phyloP scores from a whole-genome alignment of 2,797 vertebrate genomes.

The Chromobotia macracanthus region DNA sequence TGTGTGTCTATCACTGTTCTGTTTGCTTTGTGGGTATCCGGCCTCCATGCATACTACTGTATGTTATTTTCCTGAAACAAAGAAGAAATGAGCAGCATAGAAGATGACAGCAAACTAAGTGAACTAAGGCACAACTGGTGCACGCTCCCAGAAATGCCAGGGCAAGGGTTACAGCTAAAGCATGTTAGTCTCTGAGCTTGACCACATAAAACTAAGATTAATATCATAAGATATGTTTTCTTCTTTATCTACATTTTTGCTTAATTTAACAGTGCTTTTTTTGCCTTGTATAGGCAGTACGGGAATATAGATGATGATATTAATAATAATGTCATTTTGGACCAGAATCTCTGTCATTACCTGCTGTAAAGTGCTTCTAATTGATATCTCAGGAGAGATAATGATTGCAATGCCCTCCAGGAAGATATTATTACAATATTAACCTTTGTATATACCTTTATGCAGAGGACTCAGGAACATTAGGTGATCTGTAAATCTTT shows the following conservation, averaged over 20 bases:
- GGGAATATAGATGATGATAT: slow-evolving; percentile 87
- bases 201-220: slow-evolving; percentile 62
- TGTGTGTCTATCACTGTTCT: slow-evolving; percentile 28
- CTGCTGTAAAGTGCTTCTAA: slow-evolving; percentile 88
- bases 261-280: slow-evolving; percentile 80
- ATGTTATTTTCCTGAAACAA: slow-evolving; percentile 34
- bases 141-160: slow-evolving; percentile 24
- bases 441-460: slow-evolving; percentile 91
- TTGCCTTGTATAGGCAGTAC: slow-evolving; percentile 81
- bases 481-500: slow-evolving; percentile 88
- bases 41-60: slow-evolving; percentile 4
- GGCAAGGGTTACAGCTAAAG: slow-evolving; percentile 22
- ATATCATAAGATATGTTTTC: slow-evolving; percentile 69
- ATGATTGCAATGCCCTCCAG: slow-evolving; percentile 89
- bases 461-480: slow-evolving; percentile 85
- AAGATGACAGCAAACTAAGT: background rate
- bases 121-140: slow-evolving; percentile 35
- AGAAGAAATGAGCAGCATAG: slow-evolving; percentile 2
- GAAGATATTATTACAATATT: slow-evolving; percentile 90
- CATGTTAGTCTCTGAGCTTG: slow-evolving; percentile 59
- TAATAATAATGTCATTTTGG: slow-evolving; percentile 89
- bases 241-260: slow-evolving; percentile 79
- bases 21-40: slow-evolving; percentile 34
- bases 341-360: slow-evolving; percentile 87
- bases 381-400: slow-evolving; percentile 88